Base-by-base conservation (phyloP, 2,888 invertebrate genomes). In the Ichneumoninae sp. region DNA sequence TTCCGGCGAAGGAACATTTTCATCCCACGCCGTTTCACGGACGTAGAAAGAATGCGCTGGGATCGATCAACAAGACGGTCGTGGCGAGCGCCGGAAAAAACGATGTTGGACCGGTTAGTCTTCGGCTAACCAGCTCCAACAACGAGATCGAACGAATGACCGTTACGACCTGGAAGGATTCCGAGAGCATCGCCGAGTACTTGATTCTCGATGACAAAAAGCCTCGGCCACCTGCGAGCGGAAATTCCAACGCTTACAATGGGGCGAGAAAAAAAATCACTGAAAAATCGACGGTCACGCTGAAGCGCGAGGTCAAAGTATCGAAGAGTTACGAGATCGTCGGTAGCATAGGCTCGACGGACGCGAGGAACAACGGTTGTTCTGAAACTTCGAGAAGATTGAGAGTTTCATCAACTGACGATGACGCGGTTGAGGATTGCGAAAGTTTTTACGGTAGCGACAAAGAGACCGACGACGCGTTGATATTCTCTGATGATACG, bases 401-500 rank as follows among this genome's bases (percentile, higher is more conserved):
- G 8, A 90, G 84, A 80, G 82, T 65, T 78, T 76, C 87, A 0
- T 86, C 88, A 13, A 47, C 68, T 7, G 30, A 62, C 72, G 91
- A 91, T 36, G 91, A 91, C 66, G 90, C 91, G 5, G 84, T 90
- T 52, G 92, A 94, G 80, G 94, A 94, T 82, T 94, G 94, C 86
- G 95, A 95, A 89, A 95, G 95, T 91, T 96, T 95, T 92, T 95
- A 95, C 91, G 95, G 95, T 79, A 94, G 95, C 82, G 95, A 96
- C 89, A 95, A 95, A 90, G 96, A 96, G 89, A 94, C 95, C 72
- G 95, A 95, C 88, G 95, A 95, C 87, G 94, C 94, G 76, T 91
- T 95, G 84, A 95, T 95, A 86, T 96, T 96, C 92, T 96, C 96
- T 79, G 96, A 95, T 87, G 95, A 95, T 90, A 95, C 95, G 81